Evolutionary conservation across 2,797 vertebrate genomes (phyloP).

Genomic region (Nannoperca australis): DNA sequence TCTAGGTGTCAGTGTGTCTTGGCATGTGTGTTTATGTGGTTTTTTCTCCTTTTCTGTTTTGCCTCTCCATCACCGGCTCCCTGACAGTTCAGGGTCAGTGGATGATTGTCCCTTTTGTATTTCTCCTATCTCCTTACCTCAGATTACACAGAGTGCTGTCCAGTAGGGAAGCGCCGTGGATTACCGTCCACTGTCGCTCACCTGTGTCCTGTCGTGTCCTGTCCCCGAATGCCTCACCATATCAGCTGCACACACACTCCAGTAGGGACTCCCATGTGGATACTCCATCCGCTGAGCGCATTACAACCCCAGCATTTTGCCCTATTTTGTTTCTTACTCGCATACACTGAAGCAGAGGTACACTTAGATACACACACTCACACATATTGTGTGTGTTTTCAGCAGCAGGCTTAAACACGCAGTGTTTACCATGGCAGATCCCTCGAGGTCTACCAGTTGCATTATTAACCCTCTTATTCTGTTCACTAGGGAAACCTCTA

Average conservation of each 20-base stretch:
- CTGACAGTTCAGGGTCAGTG: slow-evolving; percentile 66
- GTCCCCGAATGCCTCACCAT: slow-evolving; percentile 54
- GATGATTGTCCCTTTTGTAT: slow-evolving; percentile 64
- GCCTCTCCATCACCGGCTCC: slow-evolving; percentile 42
- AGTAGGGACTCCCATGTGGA: slow-evolving; percentile 32
- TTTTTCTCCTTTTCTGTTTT: slow-evolving; percentile 31
- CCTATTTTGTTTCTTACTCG: slow-evolving; percentile 14
- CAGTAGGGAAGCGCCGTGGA: slow-evolving; percentile 44
- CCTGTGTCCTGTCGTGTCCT: slow-evolving; percentile 45
- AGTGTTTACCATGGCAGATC: slow-evolving; percentile 54
- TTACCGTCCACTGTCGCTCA: slow-evolving; percentile 52
- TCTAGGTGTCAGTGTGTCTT: slow-evolving; percentile 48
- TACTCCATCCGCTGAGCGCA: slow-evolving; percentile 22
- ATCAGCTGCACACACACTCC: slow-evolving; percentile 56
- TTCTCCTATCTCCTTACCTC: slow-evolving; percentile 61
- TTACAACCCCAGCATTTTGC: slow-evolving; percentile 46
- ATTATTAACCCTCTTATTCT: slow-evolving; percentile 46
- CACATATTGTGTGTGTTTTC: slow-evolving; percentile 19
- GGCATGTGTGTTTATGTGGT: slow-evolving; percentile 30
- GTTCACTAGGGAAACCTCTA: slow-evolving; percentile 16
- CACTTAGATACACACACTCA: slow-evolving; percentile 14
- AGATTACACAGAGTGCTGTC: slow-evolving; percentile 61
- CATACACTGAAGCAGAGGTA: slow-evolving; percentile 19
- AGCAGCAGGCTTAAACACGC: slow-evolving; percentile 25
- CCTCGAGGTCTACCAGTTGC: slow-evolving; percentile 42